Evolutionary conservation across 2,797 vertebrate genomes (phyloP).

Genomic region (Hemibagrus guttatus): DNA sequence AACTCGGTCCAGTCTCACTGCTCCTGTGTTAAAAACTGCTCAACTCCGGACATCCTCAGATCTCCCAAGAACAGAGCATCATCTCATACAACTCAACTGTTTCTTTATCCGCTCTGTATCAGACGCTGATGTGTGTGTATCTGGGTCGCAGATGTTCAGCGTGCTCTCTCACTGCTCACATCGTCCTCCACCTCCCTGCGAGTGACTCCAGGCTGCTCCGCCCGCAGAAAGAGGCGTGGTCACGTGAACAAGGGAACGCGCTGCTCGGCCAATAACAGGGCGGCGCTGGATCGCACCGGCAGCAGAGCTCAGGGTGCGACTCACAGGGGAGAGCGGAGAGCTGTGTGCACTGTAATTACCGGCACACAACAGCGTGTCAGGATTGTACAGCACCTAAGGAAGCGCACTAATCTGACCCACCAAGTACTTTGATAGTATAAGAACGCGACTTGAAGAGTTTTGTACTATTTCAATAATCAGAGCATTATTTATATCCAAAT

Average conservation of each 20-base stretch:
- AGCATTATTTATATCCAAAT: background rate
- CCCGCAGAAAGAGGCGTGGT: constrained; percentile 61
- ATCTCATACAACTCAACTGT: background rate
- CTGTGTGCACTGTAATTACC: constrained; percentile 12
- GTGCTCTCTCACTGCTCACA: background rate
- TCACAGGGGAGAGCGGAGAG: constrained; percentile 46
- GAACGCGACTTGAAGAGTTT: background rate
- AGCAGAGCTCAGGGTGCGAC: constrained; percentile 66
- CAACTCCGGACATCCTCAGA: background rate
- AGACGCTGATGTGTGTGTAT: background rate
- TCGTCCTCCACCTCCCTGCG: constrained; percentile 41
- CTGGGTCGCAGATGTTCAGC: constrained; percentile 31
- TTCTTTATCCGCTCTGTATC: background rate
- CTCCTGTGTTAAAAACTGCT: background rate
- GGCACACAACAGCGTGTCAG: background rate
- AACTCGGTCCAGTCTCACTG: background rate
- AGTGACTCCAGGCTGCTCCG: constrained; percentile 66
- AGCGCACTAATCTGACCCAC: background rate
- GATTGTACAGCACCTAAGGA: background rate
- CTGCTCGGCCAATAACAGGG: constrained; percentile 13
- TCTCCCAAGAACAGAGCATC: background rate
- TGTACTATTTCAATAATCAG: background rate
- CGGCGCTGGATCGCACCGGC: background rate
- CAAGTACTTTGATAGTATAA: background rate
- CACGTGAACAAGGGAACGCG: constrained; percentile 74